These are phyloP conservation scores for Eilema sororculum DNA, from an alignment of 2,888 invertebrate genomes.

Conservation along the genomic window DNA sequence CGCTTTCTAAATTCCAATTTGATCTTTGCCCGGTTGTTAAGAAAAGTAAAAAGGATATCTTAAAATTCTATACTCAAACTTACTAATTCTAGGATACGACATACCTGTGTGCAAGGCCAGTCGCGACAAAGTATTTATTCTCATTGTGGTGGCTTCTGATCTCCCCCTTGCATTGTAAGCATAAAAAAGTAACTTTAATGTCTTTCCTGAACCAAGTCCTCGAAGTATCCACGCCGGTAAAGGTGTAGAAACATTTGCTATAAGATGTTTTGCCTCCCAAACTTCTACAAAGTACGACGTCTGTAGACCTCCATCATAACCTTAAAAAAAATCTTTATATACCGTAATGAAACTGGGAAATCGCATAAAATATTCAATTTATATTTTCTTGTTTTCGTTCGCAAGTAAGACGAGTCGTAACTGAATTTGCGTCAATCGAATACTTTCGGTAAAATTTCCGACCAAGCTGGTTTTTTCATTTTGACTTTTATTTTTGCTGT, in stretches of 20 bases:
- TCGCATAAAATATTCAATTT: conserved; percentile 16
- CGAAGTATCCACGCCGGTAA: conserved; percentile 92
- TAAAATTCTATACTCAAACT: conserved; percentile 1
- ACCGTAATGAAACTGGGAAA: conserved; percentile 58
- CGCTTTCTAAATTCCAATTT: conserved; percentile 1
- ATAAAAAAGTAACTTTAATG: conserved; percentile 92
- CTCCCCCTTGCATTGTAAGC: conserved; percentile 94
- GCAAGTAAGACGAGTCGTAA: conserved; percentile 3
- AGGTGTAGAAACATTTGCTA: conserved; percentile 90
- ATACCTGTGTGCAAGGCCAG: conserved; percentile 80
- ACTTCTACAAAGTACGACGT: conserved; percentile 92
- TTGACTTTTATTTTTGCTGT: neutral
- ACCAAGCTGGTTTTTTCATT: neutral
- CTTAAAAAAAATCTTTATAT: conserved; percentile 78
- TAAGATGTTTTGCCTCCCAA: conserved; percentile 87
- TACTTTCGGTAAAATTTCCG: neutral
- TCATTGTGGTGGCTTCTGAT: conserved; percentile 89
- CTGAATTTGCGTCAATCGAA: conserved; percentile 5
- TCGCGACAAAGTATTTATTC: conserved; percentile 74
- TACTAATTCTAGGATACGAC: conserved; percentile 20
- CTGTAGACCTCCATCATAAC: conserved; percentile 93
- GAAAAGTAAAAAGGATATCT: neutral
- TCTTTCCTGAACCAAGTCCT: conserved; percentile 92
- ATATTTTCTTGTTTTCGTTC: conserved; percentile 19
- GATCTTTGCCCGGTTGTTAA: neutral